These are phyloP conservation scores for Dendroctonus ponderosae DNA, from an alignment of 1,140 invertebrate genomes.

Conservation along the genomic window DNA sequence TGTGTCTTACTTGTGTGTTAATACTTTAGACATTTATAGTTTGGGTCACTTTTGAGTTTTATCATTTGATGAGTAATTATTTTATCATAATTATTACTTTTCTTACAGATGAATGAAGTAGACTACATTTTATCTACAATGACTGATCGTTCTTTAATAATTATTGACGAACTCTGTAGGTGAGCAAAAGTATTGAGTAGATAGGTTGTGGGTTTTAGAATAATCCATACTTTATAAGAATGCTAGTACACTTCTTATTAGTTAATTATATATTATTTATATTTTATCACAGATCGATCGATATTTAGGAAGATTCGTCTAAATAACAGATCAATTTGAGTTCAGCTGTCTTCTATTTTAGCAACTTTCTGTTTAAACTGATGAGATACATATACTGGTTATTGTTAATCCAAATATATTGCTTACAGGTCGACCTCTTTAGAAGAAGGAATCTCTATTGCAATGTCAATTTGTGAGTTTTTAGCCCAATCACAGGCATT, in stretches of 20 bases:
- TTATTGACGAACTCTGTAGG: conserved; percentile 83
- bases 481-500: conserved; percentile 70
- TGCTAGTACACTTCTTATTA: too few relatives aligned
- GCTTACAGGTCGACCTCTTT: conserved; percentile 64
- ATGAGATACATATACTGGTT: not conserved
- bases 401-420: not conserved
- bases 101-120: conserved; percentile 75
- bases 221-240: too few relatives aligned
- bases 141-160: conserved; percentile 71
- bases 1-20: too few relatives aligned
- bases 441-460: conserved; percentile 81
- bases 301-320: too few relatives aligned
- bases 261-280: too few relatives aligned
- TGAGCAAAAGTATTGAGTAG: conserved; percentile 2
- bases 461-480: conserved; percentile 78
- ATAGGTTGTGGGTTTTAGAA: not conserved
- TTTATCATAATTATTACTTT: not conserved
- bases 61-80: too few relatives aligned
- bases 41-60: too few relatives aligned
- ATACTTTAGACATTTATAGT: too few relatives aligned
- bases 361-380: not conserved
- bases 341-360: not conserved
- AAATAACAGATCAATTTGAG: not conserved
- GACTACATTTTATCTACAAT: conserved; percentile 73
- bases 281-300: too few relatives aligned